phyloP scores from a whole-genome alignment of 2,797 vertebrate species.

The Poecilia gillii region DNA sequence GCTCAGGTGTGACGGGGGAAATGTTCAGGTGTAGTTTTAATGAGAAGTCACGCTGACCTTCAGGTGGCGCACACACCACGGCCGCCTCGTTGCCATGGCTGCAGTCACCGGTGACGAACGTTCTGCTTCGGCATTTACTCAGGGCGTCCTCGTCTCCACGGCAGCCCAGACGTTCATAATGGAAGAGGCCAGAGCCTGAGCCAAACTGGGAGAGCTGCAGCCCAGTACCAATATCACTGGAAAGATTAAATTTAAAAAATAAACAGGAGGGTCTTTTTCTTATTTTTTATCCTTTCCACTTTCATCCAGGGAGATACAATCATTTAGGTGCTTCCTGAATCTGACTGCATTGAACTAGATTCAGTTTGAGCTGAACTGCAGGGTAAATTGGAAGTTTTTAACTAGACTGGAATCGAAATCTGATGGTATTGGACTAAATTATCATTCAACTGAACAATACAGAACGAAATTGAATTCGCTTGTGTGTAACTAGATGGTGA shows the following conservation, averaged over 20 bases:
- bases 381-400: background rate
- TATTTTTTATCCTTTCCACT: background rate
- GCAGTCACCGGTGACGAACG: slow-evolving; percentile 84
- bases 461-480: background rate
- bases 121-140: slow-evolving; percentile 84
- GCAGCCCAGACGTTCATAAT: slow-evolving; percentile 89
- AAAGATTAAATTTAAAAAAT: background rate
- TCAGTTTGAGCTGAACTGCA: background rate
- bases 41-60: slow-evolving; percentile 84
- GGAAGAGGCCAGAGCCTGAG: slow-evolving; percentile 83
- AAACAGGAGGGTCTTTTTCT: background rate
- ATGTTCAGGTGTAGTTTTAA: slow-evolving; percentile 22
- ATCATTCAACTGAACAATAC: no score
- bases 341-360: background rate
- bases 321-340: background rate
- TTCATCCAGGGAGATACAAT: background rate
- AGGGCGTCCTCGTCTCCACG: slow-evolving; percentile 87
- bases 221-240: slow-evolving; percentile 87
- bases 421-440: background rate
- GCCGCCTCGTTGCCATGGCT: slow-evolving; percentile 85
- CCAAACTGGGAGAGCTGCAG: slow-evolving; percentile 79
- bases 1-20: slow-evolving; percentile 12
- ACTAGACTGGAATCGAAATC: background rate
- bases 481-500: background rate
- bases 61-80: slow-evolving; percentile 83